Evolutionary conservation across 2,113 vertebrate species (phyloP), one percentile per base, ranked within the genome.

Genomic region (Mormoops blainvillei): DNA sequence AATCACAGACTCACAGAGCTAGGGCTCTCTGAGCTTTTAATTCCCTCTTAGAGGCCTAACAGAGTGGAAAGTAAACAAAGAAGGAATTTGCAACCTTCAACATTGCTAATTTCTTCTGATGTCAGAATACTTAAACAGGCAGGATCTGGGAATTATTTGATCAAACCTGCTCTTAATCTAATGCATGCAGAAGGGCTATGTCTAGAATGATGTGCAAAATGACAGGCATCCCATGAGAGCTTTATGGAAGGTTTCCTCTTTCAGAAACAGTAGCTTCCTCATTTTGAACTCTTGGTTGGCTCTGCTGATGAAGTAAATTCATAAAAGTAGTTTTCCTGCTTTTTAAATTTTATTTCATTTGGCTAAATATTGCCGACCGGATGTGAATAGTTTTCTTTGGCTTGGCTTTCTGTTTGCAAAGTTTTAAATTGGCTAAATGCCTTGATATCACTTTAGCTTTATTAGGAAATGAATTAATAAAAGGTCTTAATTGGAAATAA

Each of bases 51-150:
- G 97, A 98, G 98, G 98, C 97, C 87, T 98, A 98, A 98, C 98
- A 98, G 98, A 98, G 98, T 98, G 98, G 98, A 99, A 98, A 98
- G 98, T 98, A 99, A 99, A 99, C 98, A 99, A 99, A 99, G 98
- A 98, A 96, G 68, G 88, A 98, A 98, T 99, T 98, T 98, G 97
- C 98, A 98, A 98, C 98, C 98, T 98, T 98, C 98, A 98, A 98
- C 98, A 96, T 98, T 98, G 98, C 98, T 99, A 99, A 99, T 99
- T 99, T 99, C 98, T 98, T 98, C 98, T 99, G 98, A 99, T 98
- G 98, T 98, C 98, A 98, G 98, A 99, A 99, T 99, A 98, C 98
- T 98, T 99, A 98, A 99, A 97, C 95, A 98, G 98, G 97, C 96
- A 98, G 88, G 98, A 98, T 98, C 98, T 97, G 98, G 97, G 98